Evolutionary conservation across 2,888 invertebrate species (phyloP).

Genomic region (Chrysopilus asiliformis): DNA sequence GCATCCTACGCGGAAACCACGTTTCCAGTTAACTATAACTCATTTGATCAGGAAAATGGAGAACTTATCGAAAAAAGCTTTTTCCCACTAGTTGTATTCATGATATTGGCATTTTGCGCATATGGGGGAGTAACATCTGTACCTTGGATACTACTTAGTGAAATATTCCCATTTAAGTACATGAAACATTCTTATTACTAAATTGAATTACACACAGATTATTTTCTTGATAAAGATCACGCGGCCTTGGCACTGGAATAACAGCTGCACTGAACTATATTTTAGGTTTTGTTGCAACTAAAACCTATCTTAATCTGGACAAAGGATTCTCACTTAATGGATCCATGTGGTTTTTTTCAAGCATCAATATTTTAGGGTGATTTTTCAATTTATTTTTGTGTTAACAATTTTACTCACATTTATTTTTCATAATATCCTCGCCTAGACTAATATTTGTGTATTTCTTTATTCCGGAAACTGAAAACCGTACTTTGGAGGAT

Average conservation of each 20-base stretch:
- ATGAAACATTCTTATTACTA: too few species aligned
- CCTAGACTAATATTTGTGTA: constrained; percentile 37
- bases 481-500: constrained; percentile 28
- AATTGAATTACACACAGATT: too few species aligned
- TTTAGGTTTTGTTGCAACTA: constrained; percentile 40
- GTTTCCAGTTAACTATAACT: constrained; percentile 35
- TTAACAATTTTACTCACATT: neutral
- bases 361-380: constrained; percentile 35
- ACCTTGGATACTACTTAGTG: constrained; percentile 44
- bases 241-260: constrained; percentile 20
- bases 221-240: too few species aligned
- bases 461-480: constrained; percentile 43
- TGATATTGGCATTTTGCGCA: constrained; percentile 15
- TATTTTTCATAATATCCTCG: neutral
- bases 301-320: constrained; percentile 41
- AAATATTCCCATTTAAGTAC: constrained; percentile 45
- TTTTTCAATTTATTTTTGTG: neutral
- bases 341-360: constrained; percentile 39
- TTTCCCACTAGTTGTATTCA: constrained; percentile 26
- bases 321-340: constrained; percentile 37
- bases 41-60: constrained; percentile 29
- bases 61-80: constrained; percentile 4
- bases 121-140: constrained; percentile 32
- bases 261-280: constrained; percentile 42
- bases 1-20: constrained; percentile 34